Conservation (phyloP, 2,113 vertebrate genomes). For the Rhabdomys dilectus region DNA sequence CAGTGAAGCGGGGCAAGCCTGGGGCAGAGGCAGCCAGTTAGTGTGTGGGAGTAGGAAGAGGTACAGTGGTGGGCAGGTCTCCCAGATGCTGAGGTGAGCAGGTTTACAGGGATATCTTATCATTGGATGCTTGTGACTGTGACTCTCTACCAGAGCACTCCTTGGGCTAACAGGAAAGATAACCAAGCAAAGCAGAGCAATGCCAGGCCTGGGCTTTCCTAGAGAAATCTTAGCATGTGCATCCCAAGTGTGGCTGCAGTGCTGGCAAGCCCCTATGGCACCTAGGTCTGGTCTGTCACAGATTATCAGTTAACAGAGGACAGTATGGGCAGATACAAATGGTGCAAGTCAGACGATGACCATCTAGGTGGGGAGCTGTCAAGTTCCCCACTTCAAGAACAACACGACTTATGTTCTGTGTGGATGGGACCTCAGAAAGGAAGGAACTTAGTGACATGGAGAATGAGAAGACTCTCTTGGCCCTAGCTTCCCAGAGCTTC, state of each 20-base stretch:
- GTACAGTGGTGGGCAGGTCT: background rate
- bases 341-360: background rate
- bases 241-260: background rate
- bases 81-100: background rate
- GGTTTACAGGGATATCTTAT: background rate
- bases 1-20: background rate
- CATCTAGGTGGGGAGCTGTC: fast-evolving
- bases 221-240: background rate
- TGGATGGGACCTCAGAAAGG: background rate
- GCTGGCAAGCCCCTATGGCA: background rate
- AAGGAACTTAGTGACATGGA: background rate
- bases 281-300: background rate
- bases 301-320: background rate
- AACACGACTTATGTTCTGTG: background rate
- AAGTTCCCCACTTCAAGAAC: background rate
- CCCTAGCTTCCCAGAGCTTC: background rate
- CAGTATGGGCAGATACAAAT: background rate
- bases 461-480: background rate
- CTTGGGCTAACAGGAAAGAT: background rate
- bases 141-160: background rate
- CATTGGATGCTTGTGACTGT: background rate
- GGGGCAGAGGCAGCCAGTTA: background rate
- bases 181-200: background rate
- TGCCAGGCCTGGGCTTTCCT: background rate
- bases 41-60: background rate